These are phyloP conservation scores for Urosaurus nigricauda DNA, from an alignment of 2,797 vertebrate genomes.

Conservation along the genomic window DNA sequence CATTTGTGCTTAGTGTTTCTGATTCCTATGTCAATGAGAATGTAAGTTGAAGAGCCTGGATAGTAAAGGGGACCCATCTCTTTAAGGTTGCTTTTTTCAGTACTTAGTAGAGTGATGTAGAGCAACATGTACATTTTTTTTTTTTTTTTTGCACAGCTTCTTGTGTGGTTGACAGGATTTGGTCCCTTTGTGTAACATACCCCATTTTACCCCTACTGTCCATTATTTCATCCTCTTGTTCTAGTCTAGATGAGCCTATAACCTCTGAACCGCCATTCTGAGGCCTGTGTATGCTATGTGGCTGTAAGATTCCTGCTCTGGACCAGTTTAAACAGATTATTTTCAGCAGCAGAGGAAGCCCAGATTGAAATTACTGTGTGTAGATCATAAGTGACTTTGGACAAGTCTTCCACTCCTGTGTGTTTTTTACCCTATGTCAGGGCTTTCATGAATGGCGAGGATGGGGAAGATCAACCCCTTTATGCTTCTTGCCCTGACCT, in stretches of 20 bases:
- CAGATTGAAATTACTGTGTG: neutral
- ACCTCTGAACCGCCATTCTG: neutral
- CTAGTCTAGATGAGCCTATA: neutral
- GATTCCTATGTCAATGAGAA: neutral
- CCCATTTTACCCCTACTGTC: neutral
- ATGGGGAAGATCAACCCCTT: neutral
- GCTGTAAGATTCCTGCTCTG: neutral
- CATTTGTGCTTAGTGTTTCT: neutral
- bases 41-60: neutral
- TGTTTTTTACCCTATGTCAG: too few relatives aligned
- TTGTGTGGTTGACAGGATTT: neutral
- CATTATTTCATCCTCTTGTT: neutral
- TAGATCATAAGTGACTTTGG: neutral
- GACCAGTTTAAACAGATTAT: neutral
- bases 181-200: neutral
- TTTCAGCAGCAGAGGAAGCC: neutral
- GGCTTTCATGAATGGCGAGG: neutral
- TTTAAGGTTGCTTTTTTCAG: neutral
- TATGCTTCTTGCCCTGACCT: neutral
- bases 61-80: too few relatives aligned
- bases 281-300: too few relatives aligned
- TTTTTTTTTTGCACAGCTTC: neutral
- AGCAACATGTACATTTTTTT: neutral
- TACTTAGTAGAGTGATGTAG: neutral
- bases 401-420: neutral